These are phyloP conservation scores for Amblyjoppa proteus DNA, from an alignment of 2,888 invertebrate species.

Conservation along the genomic window DNA sequence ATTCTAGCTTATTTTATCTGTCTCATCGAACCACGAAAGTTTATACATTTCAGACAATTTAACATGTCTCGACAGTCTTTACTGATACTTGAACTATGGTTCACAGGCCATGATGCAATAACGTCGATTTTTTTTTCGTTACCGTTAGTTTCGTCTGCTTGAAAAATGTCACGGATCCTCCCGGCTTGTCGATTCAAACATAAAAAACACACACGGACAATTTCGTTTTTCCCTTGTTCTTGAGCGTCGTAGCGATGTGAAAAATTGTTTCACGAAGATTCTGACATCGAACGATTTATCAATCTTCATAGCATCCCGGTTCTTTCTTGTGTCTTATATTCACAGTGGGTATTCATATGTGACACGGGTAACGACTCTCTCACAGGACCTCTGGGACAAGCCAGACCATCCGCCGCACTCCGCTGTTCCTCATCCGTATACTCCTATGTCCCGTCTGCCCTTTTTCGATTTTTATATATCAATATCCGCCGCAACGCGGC, in stretches of 20 bases:
- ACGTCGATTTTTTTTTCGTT: conserved; percentile 52
- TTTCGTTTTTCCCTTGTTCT: conserved; percentile 73
- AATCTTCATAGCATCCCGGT: conserved; percentile 71
- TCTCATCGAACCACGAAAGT: not conserved
- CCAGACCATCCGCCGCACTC: conserved; percentile 33
- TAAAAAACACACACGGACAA: conserved; percentile 11
- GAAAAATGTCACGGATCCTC: conserved; percentile 78
- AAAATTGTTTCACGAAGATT: conserved; percentile 83
- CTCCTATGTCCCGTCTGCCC: conserved; percentile 58
- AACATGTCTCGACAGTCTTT: no score
- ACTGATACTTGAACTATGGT: not conserved
- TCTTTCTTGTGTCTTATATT: conserved; percentile 59
- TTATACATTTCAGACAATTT: not conserved
- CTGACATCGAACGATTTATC: conserved; percentile 83
- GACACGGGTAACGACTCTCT: conserved; percentile 63
- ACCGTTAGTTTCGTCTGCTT: conserved; percentile 81
- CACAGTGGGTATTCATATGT: conserved; percentile 63
- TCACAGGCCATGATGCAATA: not conserved
- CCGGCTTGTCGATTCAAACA: not conserved
- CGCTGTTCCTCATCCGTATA: not conserved
- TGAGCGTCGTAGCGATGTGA: conserved; percentile 76
- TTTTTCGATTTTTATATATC: conserved; percentile 78
- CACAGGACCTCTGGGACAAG: conserved; percentile 64
- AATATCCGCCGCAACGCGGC: conserved; percentile 75
- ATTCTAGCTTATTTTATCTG: not conserved